phyloP scores from a whole-genome alignment of 2,888 invertebrate species.

The Chaetogeoica ovagalla region DNA sequence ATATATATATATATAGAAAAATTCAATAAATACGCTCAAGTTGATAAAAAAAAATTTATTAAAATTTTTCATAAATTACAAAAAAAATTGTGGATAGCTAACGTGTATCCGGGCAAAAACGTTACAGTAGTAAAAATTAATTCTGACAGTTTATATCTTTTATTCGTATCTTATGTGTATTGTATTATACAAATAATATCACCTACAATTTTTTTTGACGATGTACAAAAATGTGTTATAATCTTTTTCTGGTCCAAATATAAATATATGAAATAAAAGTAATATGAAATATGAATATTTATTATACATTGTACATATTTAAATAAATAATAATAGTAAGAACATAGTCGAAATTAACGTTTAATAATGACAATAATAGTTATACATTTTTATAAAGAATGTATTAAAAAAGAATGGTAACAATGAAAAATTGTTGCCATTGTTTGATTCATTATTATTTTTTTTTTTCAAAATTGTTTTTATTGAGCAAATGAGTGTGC shows the following conservation, averaged over 20 bases:
- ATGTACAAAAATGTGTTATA: not conserved
- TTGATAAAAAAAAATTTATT: slow-evolving; percentile 24
- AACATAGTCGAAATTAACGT: slow-evolving; percentile 3
- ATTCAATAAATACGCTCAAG: not conserved
- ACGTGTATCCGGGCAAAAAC: not conserved
- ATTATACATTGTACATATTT: slow-evolving; percentile 44
- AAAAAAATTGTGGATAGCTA: slow-evolving; percentile 9
- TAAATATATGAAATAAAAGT: slow-evolving; percentile 11
- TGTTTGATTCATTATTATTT: slow-evolving; percentile 18
- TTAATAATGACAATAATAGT: slow-evolving; percentile 7
- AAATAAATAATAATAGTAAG: slow-evolving; percentile 45
- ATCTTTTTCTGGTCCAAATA: slow-evolving; percentile 2
- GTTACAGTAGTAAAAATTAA: slow-evolving; percentile 1
- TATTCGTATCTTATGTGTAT: not conserved
- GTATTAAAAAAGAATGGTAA: slow-evolving; percentile 18
- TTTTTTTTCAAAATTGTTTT: not conserved
- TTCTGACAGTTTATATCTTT: not conserved
- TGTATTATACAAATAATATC: not conserved
- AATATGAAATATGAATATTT: slow-evolving; percentile 16
- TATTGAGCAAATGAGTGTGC: slow-evolving; percentile 51
- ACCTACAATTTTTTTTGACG: not conserved
- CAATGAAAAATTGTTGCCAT: slow-evolving; percentile 39
- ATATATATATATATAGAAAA: too few relatives aligned
- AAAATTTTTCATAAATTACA: slow-evolving; percentile 26
- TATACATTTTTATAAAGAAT: slow-evolving; percentile 16